Evolutionary conservation across 2,888 invertebrate genomes (phyloP).

Genomic region (Chrysopilus asiliformis): DNA sequence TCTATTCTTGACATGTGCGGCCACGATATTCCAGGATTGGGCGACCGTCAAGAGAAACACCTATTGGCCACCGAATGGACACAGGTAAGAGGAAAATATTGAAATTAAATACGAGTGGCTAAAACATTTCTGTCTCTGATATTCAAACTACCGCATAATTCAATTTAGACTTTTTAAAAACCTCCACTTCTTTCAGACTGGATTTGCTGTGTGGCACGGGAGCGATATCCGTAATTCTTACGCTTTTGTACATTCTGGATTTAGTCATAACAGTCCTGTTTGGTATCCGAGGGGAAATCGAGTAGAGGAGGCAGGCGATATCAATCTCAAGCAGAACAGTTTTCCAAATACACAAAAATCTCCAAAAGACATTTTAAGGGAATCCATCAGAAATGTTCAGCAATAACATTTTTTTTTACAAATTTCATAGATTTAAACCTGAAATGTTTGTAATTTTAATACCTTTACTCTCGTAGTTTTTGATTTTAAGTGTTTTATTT

Average conservation of each 20-base stretch:
- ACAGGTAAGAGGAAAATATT: conserved; percentile 20
- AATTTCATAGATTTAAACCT: too few relatives aligned
- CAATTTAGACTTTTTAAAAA: too few relatives aligned
- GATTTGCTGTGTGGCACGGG: conserved; percentile 32
- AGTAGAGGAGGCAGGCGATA: too few relatives aligned
- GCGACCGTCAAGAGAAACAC: conserved; percentile 31
- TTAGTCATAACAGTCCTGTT: conserved; percentile 29
- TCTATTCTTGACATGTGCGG: conserved; percentile 27
- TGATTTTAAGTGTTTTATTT: too few relatives aligned
- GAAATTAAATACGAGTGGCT: not conserved
- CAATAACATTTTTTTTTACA: too few relatives aligned
- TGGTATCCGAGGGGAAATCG: conserved; percentile 30
- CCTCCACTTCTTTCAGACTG: conserved; percentile 17
- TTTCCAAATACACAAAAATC: too few relatives aligned
- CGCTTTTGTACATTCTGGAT: conserved; percentile 29
- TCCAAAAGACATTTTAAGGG: too few relatives aligned
- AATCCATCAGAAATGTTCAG: too few relatives aligned
- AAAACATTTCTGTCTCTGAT: not conserved
- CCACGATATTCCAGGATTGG: conserved; percentile 32
- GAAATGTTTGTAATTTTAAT: too few relatives aligned
- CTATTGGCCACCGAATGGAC: conserved; percentile 36
- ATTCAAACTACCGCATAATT: too few relatives aligned
- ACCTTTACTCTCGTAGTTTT: too few relatives aligned
- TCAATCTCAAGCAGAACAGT: too few relatives aligned
- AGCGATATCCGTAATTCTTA: conserved; percentile 26